phyloP scores from a whole-genome alignment of 30 jellyfish, hydroid and myxozoan species.

The Hydractinia symbiolongicarpus region DNA sequence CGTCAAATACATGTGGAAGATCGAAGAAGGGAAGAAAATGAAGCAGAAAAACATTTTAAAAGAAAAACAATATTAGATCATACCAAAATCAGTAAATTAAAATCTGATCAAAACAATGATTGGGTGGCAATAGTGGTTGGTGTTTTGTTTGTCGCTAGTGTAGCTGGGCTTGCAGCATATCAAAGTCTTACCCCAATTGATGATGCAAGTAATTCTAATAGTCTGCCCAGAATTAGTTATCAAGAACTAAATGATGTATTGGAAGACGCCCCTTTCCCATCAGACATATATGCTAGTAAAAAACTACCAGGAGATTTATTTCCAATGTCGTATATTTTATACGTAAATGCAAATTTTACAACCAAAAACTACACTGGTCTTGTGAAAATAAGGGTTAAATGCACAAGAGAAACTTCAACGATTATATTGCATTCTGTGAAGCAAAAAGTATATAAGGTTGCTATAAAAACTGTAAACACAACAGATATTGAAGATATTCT shows the following conservation, averaged over 20 bases:
- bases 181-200: background rate
- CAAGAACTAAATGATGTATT: background rate
- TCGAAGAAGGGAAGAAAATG: background rate
- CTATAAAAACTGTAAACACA: conserved; percentile 6
- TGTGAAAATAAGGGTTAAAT: conserved; percentile 16
- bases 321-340: background rate
- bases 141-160: conserved; percentile 17
- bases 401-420: background rate
- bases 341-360: background rate
- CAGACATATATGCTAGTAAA: background rate
- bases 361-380: conserved; percentile 8
- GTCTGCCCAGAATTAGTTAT: background rate
- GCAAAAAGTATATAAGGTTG: background rate
- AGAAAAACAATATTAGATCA: background rate
- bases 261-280: background rate
- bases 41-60: background rate
- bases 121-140: conserved; percentile 12
- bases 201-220: background rate
- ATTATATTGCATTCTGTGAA: conserved; percentile 2
- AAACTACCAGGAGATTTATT: conserved; percentile 5
- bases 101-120: background rate
- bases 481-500: conserved; percentile 21
- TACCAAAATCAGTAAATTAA: background rate
- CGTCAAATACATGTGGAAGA: conserved; percentile 8
- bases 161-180: conserved; percentile 6